A percentile compares a stretch with the other conserved stretches of the same genome.
phyloP scores from a whole-genome alignment of 2,113 vertebrate genomes.

The Psilopsiagon aymara region DNA sequence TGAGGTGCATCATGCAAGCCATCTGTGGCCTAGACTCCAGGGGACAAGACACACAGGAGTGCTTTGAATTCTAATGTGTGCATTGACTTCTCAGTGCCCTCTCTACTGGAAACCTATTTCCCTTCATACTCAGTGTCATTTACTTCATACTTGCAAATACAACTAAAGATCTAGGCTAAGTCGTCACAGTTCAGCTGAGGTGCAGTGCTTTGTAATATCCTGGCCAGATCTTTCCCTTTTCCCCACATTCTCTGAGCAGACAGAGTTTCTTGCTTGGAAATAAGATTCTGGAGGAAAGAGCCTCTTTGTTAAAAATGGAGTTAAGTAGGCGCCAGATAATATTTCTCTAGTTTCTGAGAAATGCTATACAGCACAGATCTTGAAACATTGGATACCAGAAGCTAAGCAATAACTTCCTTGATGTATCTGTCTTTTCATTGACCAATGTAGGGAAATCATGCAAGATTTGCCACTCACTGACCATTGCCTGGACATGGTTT shows the following conservation, averaged over 20 bases:
- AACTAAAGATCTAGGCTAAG: not conserved
- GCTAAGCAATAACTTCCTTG: not conserved
- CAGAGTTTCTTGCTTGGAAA: not conserved
- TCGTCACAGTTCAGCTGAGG: not conserved
- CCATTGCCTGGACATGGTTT: not conserved
- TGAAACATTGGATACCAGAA: not conserved
- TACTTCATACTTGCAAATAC: not conserved
- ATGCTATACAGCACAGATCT: not conserved
- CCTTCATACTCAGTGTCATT: not conserved
- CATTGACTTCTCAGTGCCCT: conserved; percentile 2
- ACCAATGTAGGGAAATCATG: not conserved
- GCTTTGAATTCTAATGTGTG: conserved; percentile 52
- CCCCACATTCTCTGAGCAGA: not conserved
- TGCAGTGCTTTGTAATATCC: not conserved
- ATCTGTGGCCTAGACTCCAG: conserved; percentile 19
- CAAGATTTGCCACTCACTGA: not conserved
- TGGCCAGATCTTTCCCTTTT: not conserved
- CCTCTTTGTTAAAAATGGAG: not conserved
- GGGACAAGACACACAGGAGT: conserved; percentile 23
- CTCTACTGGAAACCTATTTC: not conserved
- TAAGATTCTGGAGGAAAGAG: not conserved
- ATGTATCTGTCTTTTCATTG: not conserved
- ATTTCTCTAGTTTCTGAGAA: not conserved
- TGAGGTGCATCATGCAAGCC: conserved; percentile 10
- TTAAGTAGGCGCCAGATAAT: not conserved